phyloP scores from a whole-genome alignment of 2,888 invertebrate genomes.

The Sinohyriopsis cumingii region DNA sequence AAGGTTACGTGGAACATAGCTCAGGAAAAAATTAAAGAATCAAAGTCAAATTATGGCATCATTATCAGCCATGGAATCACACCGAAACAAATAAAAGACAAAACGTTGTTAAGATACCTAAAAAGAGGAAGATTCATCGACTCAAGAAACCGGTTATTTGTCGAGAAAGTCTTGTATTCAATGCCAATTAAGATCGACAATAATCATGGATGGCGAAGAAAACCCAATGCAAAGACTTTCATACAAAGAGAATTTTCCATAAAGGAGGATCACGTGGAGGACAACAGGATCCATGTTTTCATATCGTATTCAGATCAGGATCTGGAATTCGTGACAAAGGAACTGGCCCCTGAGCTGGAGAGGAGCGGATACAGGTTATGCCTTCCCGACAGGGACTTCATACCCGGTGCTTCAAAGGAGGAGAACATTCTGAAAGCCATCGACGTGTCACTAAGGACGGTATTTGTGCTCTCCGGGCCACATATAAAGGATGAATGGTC shows the following conservation, averaged over 20 bases:
- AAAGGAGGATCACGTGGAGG: constrained; percentile 4
- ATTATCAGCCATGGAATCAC: constrained; percentile 30
- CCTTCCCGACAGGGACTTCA: constrained; percentile 47
- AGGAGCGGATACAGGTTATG: constrained; percentile 27
- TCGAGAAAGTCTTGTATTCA: constrained; percentile 38
- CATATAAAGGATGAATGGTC: constrained; percentile 45
- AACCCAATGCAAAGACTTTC: constrained; percentile 11
- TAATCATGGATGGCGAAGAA: neutral
- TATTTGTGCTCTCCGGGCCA: constrained; percentile 34
- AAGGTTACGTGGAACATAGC: constrained; percentile 42
- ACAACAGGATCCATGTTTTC: constrained; percentile 25
- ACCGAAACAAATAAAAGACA: constrained; percentile 28
- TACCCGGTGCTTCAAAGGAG: constrained; percentile 43
- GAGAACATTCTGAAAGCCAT: constrained; percentile 44
- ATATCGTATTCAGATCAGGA: constrained; percentile 42
- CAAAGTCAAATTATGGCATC: constrained; percentile 39
- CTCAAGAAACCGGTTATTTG: constrained; percentile 26
- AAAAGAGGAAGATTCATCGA: constrained; percentile 36
- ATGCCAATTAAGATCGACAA: constrained; percentile 27
- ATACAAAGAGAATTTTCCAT: constrained; percentile 15
- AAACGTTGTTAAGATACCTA: constrained; percentile 35
- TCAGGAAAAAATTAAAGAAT: constrained; percentile 42
- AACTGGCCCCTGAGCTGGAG: constrained; percentile 31
- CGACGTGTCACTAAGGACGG: constrained; percentile 25
- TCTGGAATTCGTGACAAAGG: constrained; percentile 27